Percentiles rank a stretch among this genome's conserved stretches.
Conservation (phyloP, 2,113 vertebrate genomes). For the Geococcyx californianus region DNA sequence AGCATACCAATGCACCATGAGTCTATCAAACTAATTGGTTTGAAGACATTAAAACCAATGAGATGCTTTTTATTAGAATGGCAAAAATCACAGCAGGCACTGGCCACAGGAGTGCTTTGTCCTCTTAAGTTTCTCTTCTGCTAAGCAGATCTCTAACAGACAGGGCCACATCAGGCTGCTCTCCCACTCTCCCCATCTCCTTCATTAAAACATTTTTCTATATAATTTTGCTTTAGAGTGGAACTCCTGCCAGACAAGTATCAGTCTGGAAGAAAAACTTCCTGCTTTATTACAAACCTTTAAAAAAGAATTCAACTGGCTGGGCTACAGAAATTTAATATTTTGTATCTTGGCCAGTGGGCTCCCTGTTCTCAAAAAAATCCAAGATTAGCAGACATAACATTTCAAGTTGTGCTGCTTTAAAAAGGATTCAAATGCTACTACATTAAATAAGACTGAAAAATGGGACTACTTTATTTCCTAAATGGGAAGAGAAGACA, state of each 20-base stretch:
- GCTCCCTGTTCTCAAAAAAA: background rate
- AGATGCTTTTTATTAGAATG: background rate
- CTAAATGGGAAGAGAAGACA: background rate
- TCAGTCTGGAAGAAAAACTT: constrained; percentile 38
- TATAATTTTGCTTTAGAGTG: background rate
- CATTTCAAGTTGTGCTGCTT: background rate
- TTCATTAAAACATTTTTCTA: background rate
- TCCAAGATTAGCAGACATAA: constrained; percentile 30
- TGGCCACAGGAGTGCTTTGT: background rate
- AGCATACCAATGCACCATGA: background rate
- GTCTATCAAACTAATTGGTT: background rate
- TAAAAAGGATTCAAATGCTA: constrained; percentile 29
- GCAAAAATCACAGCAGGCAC: background rate
- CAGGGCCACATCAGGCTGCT: background rate
- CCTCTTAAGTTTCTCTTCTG: background rate
- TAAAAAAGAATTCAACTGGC: constrained; percentile 30
- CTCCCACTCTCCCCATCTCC: fast-evolving
- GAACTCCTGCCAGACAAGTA: background rate
- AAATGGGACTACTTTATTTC: background rate
- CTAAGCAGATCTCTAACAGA: background rate
- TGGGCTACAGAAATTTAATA: background rate
- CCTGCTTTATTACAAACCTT: constrained; percentile 10
- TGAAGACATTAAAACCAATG: too few species aligned
- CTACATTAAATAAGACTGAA: background rate
- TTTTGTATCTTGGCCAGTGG: background rate